Evolutionary conservation across 2,888 invertebrate genomes (phyloP), one percentile per base, ranked within the genome.

Genomic region (Drosophila rubida): DNA sequence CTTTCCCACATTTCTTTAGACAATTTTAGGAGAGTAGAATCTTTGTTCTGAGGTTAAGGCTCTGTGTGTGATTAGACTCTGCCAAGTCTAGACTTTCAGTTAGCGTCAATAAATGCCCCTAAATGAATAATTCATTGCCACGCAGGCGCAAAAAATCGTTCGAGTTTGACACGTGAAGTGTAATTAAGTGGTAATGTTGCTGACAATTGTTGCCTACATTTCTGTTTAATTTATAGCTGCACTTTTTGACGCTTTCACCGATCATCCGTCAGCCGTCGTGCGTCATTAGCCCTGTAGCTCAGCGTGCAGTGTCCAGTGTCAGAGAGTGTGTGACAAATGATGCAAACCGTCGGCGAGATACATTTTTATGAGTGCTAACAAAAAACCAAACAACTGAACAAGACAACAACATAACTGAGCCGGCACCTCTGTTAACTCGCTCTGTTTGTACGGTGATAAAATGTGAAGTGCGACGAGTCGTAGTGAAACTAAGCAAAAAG

Each of bases 11-110:
- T 11, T 0, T 9, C 9, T 11, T 11, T 30, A 9, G 11, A 11
- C 11, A 30, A 11, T 11, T 11, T 30, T 30, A 4, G 30, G 4
- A 4, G n/a, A n/a, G n/a, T n/a, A n/a, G n/a, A n/a, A n/a, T n/a
- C n/a, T n/a, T n/a, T n/a, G n/a, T n/a, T n/a, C 8, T 9, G 1
- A 30, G 37, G 8, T 74, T 42, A 55, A 42, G 54, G 68, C 41
- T 42, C 44, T 57, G 46, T 5, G 22, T 45, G 4, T 30, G 19
- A 25, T 39, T 53, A 51, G 41, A 42, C 16, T 19, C 32, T 1
- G n/a, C 11, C 5, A 3, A 19, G 86, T 73, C 80, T 76, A 79
- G 69, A 76, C 69, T 22, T 27, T 45, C 46, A 39, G 37, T 78
- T 75, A 64, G 75, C 82, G n/a, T 25, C 13, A 50, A 41, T 54